These are phyloP conservation scores for Phalera bucephala DNA, from an alignment of 2,888 invertebrate genomes.

Conservation along the genomic window DNA sequence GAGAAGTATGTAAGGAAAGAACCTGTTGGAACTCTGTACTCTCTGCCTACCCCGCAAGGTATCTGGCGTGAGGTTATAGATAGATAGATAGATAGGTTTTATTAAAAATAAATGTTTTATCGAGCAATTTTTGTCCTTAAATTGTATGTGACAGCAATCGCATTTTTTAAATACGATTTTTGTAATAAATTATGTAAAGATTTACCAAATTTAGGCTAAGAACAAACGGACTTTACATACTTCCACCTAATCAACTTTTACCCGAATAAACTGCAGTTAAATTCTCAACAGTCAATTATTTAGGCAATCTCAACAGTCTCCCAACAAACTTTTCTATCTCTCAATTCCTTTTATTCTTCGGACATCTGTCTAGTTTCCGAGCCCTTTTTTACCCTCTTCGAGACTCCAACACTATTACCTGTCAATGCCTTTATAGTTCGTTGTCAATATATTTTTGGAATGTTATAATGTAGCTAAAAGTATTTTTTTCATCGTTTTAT, in stretches of 20 bases:
- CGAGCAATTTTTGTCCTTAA: no score
- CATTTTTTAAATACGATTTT: neutral
- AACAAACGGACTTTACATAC: no score
- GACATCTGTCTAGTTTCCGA: conserved; percentile 65
- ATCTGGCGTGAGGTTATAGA: no score
- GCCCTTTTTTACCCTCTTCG: conserved; percentile 72
- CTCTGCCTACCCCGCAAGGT: no score
- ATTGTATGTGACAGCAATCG: neutral
- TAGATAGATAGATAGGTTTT: no score
- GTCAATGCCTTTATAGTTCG: conserved; percentile 70
- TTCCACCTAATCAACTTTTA: no score
- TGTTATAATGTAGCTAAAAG: no score
- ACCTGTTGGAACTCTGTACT: no score
- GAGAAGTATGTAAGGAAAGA: no score
- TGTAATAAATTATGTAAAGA: neutral
- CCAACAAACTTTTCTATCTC: conserved; percentile 43
- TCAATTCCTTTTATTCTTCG: conserved; percentile 59
- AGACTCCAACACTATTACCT: conserved; percentile 57
- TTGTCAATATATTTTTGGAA: conserved; percentile 49
- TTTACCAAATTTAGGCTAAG: neutral
- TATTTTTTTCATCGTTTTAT: no score
- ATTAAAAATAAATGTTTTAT: no score
- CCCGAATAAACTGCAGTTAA: no score
- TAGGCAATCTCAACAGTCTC: conserved; percentile 21
- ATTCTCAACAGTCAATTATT: conserved; percentile 17